Base-by-base conservation (phyloP, 2,888 invertebrate species). In the Pelosia muscerda region DNA sequence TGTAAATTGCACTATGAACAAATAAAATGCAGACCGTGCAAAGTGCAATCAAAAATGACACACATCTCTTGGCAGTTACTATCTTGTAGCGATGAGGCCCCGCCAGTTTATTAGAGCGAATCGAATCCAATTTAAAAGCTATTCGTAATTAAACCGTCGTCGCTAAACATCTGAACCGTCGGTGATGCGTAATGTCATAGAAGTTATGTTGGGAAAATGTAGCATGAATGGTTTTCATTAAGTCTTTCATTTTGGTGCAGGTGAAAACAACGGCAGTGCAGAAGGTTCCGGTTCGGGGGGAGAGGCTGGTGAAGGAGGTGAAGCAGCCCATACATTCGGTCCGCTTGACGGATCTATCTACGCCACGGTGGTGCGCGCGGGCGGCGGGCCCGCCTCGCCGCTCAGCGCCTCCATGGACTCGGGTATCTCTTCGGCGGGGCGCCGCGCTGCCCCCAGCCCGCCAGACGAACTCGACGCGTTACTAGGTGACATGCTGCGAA, bases 321-420 rank as follows among this genome's bases (percentile, higher is more conserved):
- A 93, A 77, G 91, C 92, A 42, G 95, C 93, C 78, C 97, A 97
- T 91, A 97, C 97, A 59, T 97, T 97, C 89, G 98, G 98, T 55
- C 98, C 98, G 58, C 95, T 98, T 83, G 98, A 98, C 96, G 98
- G 98, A 81, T 98, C 98, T 84, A 96, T 98, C 84, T 98, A 98
- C 96, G 98, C 98, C 78, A 96, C 96, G 68, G 96, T 96, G 78
- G 92, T 94, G 81, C 92, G 95, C 79, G 90, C 91, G 78, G 89
- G 90, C 83, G 90, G 93, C 81, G 92, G 92, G 75, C 91, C 92
- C 66, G 96, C 96, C 82, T 97, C 97, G 86, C 97, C 97, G 84
- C 96, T 97, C 92, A 97, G 97, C 85, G 97, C 97, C 90, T 98
- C 98, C 92, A 97, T 98, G 97, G 98, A 98, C 96, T 98, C 98